Conservation (phyloP, 2,797 vertebrate species). For the Pelochelys cantorii region DNA sequence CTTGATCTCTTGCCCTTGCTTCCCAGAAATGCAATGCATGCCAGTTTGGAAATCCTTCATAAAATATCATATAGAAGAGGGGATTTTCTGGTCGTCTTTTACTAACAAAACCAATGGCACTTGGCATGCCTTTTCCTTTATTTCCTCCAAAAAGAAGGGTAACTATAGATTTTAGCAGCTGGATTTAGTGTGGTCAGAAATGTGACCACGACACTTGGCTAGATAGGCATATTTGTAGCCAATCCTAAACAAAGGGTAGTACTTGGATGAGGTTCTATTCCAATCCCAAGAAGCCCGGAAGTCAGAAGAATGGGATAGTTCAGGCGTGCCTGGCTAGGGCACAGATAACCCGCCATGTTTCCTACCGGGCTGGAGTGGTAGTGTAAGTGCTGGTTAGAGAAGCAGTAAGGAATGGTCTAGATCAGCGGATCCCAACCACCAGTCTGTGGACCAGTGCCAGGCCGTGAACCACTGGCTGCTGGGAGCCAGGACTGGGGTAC, state of each 20-base stretch:
- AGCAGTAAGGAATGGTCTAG: no score
- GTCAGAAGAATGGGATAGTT: rapidly evolving
- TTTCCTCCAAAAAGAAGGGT: background rate
- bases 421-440: no score
- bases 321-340: background rate
- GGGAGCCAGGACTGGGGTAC: no score
- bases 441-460: no score
- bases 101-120: background rate
- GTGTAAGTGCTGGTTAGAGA: no score
- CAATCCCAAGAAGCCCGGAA: background rate
- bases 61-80: background rate
- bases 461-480: no score
- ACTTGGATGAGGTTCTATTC: rapidly evolving
- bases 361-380: background rate
- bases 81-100: rapidly evolving
- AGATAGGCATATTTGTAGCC: background rate
- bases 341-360: background rate
- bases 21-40: rapidly evolving
- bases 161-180: rapidly evolving
- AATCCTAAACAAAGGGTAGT: background rate
- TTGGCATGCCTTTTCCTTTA: background rate
- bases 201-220: background rate
- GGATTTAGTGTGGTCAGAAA: background rate
- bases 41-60: rapidly evolving
- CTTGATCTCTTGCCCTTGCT: background rate